phyloP scores from a whole-genome alignment of 2,888 invertebrate species.

The Sminthurinus aureus region DNA sequence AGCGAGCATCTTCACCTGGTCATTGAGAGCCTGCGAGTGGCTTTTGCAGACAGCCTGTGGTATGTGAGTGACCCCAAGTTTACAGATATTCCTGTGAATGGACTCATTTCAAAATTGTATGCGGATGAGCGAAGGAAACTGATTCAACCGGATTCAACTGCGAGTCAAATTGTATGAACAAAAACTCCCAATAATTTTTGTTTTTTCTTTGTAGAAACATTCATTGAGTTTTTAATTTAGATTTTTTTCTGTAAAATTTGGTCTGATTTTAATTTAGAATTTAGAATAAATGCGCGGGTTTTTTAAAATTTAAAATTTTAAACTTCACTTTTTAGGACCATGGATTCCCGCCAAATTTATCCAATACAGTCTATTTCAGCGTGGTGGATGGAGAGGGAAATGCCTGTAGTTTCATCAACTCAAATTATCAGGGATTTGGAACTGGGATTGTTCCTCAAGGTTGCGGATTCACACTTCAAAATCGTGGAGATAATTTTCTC shows the following conservation, averaged over 20 bases:
- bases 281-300: too few species aligned
- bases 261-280: too few species aligned
- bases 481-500: slow-evolving; percentile 56
- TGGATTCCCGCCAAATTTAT: slow-evolving; percentile 52
- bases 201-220: too few species aligned
- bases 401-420: slow-evolving; percentile 65
- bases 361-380: slow-evolving; percentile 63
- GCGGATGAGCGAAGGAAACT: slow-evolving; percentile 61
- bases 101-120: slow-evolving; percentile 62
- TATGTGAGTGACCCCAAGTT: slow-evolving; percentile 62
- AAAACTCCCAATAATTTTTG: not conserved
- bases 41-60: slow-evolving; percentile 62
- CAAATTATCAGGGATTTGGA: slow-evolving; percentile 63
- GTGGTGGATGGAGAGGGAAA: slow-evolving; percentile 63
- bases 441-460: slow-evolving; percentile 63
- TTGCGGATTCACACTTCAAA: slow-evolving; percentile 64
- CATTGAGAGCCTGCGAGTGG: slow-evolving; percentile 63
- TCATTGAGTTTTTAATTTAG: too few species aligned
- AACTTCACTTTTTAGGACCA: slow-evolving; percentile 43
- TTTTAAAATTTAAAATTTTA: not conserved
- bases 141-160: slow-evolving; percentile 57
- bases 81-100: slow-evolving; percentile 60
- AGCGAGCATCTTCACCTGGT: slow-evolving; percentile 63
- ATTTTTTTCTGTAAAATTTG: too few species aligned
- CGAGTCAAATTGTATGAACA: slow-evolving; percentile 46